Evolutionary conservation across 2,888 invertebrate genomes (phyloP).

Genomic region (Malthinus flaveolus): DNA sequence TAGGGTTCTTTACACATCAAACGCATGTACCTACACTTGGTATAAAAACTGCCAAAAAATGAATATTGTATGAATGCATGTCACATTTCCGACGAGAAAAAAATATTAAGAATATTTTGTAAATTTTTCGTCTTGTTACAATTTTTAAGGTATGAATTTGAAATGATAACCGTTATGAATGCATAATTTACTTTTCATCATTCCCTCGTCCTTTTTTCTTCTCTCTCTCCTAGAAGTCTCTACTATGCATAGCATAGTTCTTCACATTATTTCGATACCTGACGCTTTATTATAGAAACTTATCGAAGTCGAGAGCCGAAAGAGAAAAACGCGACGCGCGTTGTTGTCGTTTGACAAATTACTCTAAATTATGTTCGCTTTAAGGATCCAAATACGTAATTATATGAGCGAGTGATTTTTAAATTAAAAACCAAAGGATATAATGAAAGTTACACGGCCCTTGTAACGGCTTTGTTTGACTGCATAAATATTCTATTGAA

Average conservation of each 20-base stretch:
- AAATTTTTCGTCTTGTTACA: conserved; percentile 10
- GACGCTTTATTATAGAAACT: background rate
- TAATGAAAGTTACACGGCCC: conserved; percentile 28
- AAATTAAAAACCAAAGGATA: conserved; percentile 27
- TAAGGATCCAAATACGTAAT: conserved; percentile 28
- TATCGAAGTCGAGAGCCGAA: too few species aligned
- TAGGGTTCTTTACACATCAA: conserved; percentile 16
- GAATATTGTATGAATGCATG: conserved; percentile 23
- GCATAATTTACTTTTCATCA: conserved; percentile 10
- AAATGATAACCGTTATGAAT: conserved; percentile 20
- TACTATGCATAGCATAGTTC: too few species aligned
- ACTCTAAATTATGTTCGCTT: conserved; percentile 25
- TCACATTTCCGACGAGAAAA: conserved; percentile 10
- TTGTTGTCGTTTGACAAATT: conserved; percentile 28
- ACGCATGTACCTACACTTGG: conserved; percentile 14
- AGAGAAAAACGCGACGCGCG: background rate
- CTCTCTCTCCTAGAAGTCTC: background rate
- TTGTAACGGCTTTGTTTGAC: conserved; percentile 28
- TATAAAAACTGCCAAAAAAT: conserved; percentile 14
- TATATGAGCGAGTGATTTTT: conserved; percentile 31
- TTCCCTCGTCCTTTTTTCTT: background rate
- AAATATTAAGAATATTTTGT: conserved; percentile 11
- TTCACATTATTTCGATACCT: conserved; percentile 9
- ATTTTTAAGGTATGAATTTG: conserved; percentile 16
- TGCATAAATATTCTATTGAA: conserved; percentile 29